phyloP scores from a whole-genome alignment of 2,113 vertebrate genomes.

The Oxyura jamaicensis region DNA sequence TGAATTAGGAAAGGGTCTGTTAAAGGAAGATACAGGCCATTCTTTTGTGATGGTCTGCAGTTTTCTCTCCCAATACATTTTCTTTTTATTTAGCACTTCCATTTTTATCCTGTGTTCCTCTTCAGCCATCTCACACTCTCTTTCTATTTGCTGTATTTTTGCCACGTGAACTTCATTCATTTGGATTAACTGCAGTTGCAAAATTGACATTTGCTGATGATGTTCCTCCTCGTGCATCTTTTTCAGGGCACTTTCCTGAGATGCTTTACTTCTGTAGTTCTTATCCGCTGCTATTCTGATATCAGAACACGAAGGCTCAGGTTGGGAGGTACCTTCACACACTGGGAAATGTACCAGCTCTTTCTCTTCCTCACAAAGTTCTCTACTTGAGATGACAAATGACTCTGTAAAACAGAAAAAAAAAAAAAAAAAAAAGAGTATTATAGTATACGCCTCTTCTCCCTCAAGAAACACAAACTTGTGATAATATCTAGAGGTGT shows the following conservation, averaged over 20 bases:
- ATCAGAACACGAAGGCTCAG: conserved; percentile 81
- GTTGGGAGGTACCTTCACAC: conserved; percentile 81
- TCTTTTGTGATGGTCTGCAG: conserved; percentile 85
- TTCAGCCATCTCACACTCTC: conserved; percentile 86
- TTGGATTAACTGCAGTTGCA: conserved; percentile 83
- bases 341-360: conserved; percentile 81
- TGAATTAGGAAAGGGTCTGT: conserved; percentile 84
- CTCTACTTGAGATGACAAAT: conserved; percentile 81
- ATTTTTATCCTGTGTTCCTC: conserved; percentile 86
- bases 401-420: conserved; percentile 77
- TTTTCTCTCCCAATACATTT: conserved; percentile 88
- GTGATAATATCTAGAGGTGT: neutral
- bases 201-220: conserved; percentile 85
- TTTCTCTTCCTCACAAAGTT: conserved; percentile 83
- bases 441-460: conserved; percentile 16
- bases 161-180: conserved; percentile 87
- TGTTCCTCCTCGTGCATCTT: conserved; percentile 87
- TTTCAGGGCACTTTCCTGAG: conserved; percentile 83
- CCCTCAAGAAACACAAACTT: neutral
- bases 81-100: conserved; percentile 88
- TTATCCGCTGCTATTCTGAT: conserved; percentile 81
- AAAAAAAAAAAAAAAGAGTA: conserved; percentile 55
- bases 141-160: conserved; percentile 86
- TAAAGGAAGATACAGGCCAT: conserved; percentile 85
- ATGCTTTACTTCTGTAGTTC: conserved; percentile 82